phyloP scores from a whole-genome alignment of 2,113 vertebrate species.

The Melanerpes formicivorus region DNA sequence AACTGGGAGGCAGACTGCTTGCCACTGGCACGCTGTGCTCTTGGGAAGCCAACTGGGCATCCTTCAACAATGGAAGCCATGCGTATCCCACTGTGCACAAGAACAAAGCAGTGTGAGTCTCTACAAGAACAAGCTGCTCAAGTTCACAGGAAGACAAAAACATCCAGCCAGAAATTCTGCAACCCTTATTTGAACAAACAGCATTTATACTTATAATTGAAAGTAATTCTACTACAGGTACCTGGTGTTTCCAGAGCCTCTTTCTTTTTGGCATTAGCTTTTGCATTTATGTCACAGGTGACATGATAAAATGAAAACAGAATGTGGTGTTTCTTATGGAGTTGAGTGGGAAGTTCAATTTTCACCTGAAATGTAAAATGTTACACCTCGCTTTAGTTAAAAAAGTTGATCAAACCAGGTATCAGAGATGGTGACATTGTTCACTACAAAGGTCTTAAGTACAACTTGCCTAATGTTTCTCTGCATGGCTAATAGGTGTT shows the following conservation, averaged over 20 bases:
- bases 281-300: constrained; percentile 98
- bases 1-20: constrained; percentile 86
- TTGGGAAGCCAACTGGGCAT: constrained; percentile 88
- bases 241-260: constrained; percentile 94
- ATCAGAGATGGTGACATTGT: constrained; percentile 33
- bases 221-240: constrained; percentile 70
- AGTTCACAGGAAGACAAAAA: constrained; percentile 16
- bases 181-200: constrained; percentile 32
- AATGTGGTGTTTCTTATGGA: constrained; percentile 96
- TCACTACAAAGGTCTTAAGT: not conserved
- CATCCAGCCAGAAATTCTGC: constrained; percentile 9
- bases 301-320: constrained; percentile 98
- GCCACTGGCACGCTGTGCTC: constrained; percentile 91
- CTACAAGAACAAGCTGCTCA: not conserved
- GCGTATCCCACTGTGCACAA: constrained; percentile 88
- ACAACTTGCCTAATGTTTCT: not conserved
- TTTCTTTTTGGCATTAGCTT: constrained; percentile 96
- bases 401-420: not conserved
- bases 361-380: constrained; percentile 88
- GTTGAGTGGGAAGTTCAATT: constrained; percentile 95
- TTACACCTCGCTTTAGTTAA: constrained; percentile 54
- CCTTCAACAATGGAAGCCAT: constrained; percentile 92
- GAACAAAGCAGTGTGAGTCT: constrained; percentile 19
- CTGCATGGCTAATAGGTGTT: not conserved
- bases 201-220: constrained; percentile 16